These are phyloP conservation scores for Silurus glanis DNA, from an alignment of 2,113 vertebrate genomes.

Conservation along the genomic window DNA sequence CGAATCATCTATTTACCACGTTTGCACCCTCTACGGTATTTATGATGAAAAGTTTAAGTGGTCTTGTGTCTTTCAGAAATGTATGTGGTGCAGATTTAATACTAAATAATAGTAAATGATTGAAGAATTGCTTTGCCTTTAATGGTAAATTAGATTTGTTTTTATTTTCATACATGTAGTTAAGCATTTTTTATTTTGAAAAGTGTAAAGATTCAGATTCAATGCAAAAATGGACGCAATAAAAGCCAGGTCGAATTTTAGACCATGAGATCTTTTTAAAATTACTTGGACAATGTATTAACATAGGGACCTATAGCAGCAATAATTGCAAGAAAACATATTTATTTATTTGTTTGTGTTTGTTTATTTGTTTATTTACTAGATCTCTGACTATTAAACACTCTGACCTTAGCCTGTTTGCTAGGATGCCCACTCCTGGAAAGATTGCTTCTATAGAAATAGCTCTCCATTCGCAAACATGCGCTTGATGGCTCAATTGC, in stretches of 20 bases:
- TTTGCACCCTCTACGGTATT: no score
- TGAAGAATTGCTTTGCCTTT: not conserved
- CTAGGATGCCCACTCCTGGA: no score
- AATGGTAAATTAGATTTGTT: not conserved
- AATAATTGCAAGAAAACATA: no score
- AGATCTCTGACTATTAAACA: no score
- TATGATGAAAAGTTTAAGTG: not conserved
- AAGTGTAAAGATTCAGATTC: not conserved
- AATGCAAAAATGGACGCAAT: not conserved
- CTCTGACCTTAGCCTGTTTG: no score
- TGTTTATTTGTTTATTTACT: no score
- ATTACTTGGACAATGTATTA: not conserved
- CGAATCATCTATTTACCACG: not conserved
- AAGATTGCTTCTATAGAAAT: no score
- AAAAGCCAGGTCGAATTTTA: not conserved
- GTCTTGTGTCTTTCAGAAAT: not conserved
- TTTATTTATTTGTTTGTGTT: no score
- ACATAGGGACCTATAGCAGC: no score
- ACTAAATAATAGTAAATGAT: not conserved
- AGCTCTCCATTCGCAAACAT: no score
- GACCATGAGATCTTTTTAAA: not conserved
- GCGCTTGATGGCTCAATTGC: no score
- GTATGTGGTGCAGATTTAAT: not conserved
- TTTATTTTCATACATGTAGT: not conserved
- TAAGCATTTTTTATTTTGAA: not conserved